Evolutionary conservation across 2,888 invertebrate genomes (phyloP).

Genomic region (Leucophora obtusa): DNA sequence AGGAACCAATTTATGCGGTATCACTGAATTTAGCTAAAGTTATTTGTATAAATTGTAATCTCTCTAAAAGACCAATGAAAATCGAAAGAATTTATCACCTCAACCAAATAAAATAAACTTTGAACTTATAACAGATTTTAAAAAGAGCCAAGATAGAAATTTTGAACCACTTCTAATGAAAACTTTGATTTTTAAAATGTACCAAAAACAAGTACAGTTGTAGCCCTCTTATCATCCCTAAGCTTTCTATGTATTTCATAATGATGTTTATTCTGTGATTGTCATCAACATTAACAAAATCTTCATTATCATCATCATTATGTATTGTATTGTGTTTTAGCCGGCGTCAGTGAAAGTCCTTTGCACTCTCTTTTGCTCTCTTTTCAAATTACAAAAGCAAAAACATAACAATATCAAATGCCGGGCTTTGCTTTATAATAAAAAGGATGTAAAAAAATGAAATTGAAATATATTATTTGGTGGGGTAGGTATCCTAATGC

Average conservation of each 20-base stretch:
- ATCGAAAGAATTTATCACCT: too few relatives aligned
- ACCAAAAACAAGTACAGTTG: background rate
- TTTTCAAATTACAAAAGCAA: slow-evolving; percentile 61
- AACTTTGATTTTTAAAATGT: background rate
- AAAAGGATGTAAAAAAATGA: slow-evolving; percentile 37
- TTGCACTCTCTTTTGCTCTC: slow-evolving; percentile 67
- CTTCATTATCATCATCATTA: slow-evolving; percentile 40
- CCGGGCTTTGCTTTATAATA: background rate
- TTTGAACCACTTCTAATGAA: too few relatives aligned
- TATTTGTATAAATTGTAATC: too few relatives aligned
- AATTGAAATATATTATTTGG: slow-evolving; percentile 70
- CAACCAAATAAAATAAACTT: too few relatives aligned
- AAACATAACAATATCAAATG: background rate
- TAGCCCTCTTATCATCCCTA: background rate
- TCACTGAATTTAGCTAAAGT: too few relatives aligned
- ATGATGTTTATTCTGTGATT: slow-evolving; percentile 63
- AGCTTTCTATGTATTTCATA: slow-evolving; percentile 47
- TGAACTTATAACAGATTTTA: too few relatives aligned
- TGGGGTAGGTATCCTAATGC: slow-evolving; percentile 74
- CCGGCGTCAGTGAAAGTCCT: slow-evolving; percentile 75
- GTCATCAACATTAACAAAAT: slow-evolving; percentile 41
- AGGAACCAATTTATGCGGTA: too few relatives aligned
- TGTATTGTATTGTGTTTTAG: slow-evolving; percentile 43
- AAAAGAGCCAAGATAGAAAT: too few relatives aligned
- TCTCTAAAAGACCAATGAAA: too few relatives aligned